Base-by-base conservation (phyloP, 2,888 invertebrate species). In the Fabriciana adippe region DNA sequence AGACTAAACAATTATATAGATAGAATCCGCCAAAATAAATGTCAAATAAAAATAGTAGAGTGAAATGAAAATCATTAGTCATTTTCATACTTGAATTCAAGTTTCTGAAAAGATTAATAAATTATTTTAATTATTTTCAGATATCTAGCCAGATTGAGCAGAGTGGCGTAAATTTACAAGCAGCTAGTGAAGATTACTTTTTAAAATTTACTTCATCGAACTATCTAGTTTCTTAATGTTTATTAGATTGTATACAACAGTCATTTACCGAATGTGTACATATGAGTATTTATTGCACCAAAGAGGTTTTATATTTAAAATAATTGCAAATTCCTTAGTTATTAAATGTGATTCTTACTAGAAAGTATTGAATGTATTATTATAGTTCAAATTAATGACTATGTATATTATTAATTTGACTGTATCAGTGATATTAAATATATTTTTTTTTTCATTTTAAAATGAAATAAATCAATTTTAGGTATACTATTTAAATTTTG, bases 101-200 rank as follows among this genome's bases (percentile, higher is more conserved):
- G 65, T 21, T 41, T 41, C 11, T 41, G 35, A 8, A 41, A 41
- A 41, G 8, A 45, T 18, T 47, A 11, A 15, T 21, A 26, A 2
- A 0, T 8, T 18, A 47, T 15, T 47, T 59, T 6, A 2, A 13
- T 26, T 59, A 11, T 31, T 59, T 59, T 48, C 59, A 59, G 59
- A 48, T 59, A 59, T 59, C 48, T 59, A 3, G 26, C 59, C 14
- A 59, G 59, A 48, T 59, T 59, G 59, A 59, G 59, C 31, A 59
- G 47, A 31, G 48, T 31, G 16, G 21, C 59, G 26, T 59, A 21
- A 31, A n/a, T 31, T 16, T 8, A 53, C 18, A 47, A 45, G 47
- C 21, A 57, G 57, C 21, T 18, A 26, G 48, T 31, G 48, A 59
- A 31, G 47, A 16, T 59, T 31, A 48, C 48, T 59, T 59, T 47